These are phyloP conservation scores for Seladonia tumulorum DNA, from an alignment of 2,888 invertebrate species.

Conservation along the genomic window DNA sequence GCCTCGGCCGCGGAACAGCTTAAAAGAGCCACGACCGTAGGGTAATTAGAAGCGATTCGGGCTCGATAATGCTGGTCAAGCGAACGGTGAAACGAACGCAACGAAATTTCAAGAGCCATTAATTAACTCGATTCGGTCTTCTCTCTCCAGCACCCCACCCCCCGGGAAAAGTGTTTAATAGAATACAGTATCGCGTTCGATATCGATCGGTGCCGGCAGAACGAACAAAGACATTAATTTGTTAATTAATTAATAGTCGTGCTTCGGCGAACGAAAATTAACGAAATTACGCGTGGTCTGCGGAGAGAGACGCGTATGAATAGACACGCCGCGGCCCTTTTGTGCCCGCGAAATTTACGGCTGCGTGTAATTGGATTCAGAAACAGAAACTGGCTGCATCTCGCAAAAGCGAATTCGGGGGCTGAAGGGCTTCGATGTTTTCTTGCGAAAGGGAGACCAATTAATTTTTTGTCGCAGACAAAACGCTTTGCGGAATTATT, in stretches of 20 bases:
- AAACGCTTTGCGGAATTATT: neutral
- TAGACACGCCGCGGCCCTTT: neutral
- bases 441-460: neutral
- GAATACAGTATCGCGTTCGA: neutral
- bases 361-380: neutral
- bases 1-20: neutral
- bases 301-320: neutral
- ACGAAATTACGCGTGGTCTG: neutral
- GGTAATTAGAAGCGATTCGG: constrained; percentile 21
- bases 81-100: neutral
- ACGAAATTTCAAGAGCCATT: constrained; percentile 17
- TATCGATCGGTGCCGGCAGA: neutral
- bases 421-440: neutral
- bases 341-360: neutral
- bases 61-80: neutral
- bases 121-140: constrained; percentile 13
- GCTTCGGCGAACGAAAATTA: neutral
- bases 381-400: neutral
- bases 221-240: constrained; percentile 22
- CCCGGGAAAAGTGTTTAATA: constrained; percentile 23
- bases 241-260: constrained; percentile 20
- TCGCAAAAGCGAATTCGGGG: neutral
- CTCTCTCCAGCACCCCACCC: neutral
- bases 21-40: neutral
- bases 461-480: neutral